Evolutionary conservation across 2,888 invertebrate genomes (phyloP).

Genomic region (Chaitophorus viminalis): DNA sequence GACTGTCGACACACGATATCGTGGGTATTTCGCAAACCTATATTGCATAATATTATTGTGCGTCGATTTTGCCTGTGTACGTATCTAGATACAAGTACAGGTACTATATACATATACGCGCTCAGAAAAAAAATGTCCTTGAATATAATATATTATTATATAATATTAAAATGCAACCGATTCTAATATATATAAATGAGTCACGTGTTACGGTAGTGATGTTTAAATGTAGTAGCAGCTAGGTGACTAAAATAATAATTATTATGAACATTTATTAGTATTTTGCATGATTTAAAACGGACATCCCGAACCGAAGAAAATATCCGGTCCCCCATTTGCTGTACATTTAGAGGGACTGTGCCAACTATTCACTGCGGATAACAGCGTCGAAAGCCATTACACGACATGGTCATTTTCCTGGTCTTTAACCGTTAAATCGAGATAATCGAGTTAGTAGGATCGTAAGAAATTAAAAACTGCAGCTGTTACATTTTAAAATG

Average conservation of each 20-base stretch:
- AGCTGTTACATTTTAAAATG: neutral
- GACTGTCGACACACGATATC: slow-evolving; percentile 35
- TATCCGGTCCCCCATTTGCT: neutral
- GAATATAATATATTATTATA: too few species aligned
- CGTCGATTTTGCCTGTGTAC: neutral
- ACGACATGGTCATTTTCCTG: slow-evolving; percentile 20
- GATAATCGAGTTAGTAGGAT: neutral
- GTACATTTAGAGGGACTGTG: slow-evolving; percentile 11
- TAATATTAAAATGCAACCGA: neutral
- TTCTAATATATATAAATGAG: too few species aligned
- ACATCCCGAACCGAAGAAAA: slow-evolving; percentile 14
- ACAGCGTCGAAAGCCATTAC: neutral
- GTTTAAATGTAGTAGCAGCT: neutral
- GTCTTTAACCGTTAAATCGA: slow-evolving; percentile 7
- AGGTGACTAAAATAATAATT: neutral
- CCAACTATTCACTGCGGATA: slow-evolving; percentile 12
- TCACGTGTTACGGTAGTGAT: neutral
- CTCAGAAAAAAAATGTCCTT: slow-evolving; percentile 14
- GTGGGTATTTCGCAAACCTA: slow-evolving; percentile 46
- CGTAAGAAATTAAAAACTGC: neutral
- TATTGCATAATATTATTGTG: slow-evolving; percentile 15
- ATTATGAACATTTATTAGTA: neutral
- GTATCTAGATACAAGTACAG: neutral
- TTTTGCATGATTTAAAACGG: neutral
- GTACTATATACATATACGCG: neutral